A percentile compares a stretch with the other conserved stretches of the same genome.
phyloP scores from a whole-genome alignment of 2,888 invertebrate species.

The Cryptophagus acutangulus region DNA sequence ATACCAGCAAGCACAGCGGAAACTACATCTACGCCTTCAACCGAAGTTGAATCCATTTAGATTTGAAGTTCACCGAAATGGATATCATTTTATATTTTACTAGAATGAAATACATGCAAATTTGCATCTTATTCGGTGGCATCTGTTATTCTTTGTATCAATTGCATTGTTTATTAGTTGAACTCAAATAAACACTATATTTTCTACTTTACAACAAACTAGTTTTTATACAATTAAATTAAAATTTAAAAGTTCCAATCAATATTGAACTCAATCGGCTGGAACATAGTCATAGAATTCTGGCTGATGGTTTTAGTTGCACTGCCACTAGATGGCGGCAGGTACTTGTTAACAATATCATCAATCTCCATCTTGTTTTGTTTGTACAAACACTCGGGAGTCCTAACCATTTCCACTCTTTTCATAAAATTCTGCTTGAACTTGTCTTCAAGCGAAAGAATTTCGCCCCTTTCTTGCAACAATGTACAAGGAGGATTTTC shows the following conservation, averaged over 20 bases:
- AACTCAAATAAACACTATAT: background rate
- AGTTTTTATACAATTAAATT: no score
- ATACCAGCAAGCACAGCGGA: constrained; percentile 11
- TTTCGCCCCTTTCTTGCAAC: no score
- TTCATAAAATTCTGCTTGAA: background rate
- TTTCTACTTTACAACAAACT: no score
- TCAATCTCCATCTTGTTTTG: constrained; percentile 16
- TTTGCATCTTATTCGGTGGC: constrained; percentile 40
- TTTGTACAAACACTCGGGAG: constrained; percentile 16
- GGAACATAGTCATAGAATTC: no score
- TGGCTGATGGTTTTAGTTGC: no score
- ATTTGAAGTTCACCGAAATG: constrained; percentile 29
- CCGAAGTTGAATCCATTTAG: constrained; percentile 7
- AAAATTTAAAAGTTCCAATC: no score
- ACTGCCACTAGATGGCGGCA: no score
- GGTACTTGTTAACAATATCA: constrained; percentile 9
- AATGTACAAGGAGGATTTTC: no score
- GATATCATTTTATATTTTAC: constrained; percentile 44
- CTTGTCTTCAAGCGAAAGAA: background rate
- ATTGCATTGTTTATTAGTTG: constrained; percentile 30
- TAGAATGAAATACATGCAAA: constrained; percentile 43
- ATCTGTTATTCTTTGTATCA: constrained; percentile 42
- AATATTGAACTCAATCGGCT: no score
- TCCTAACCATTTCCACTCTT: background rate
- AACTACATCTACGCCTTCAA: no score